Base-by-base conservation (phyloP, 2,888 invertebrate species). In the Argynnis bischoffii region DNA sequence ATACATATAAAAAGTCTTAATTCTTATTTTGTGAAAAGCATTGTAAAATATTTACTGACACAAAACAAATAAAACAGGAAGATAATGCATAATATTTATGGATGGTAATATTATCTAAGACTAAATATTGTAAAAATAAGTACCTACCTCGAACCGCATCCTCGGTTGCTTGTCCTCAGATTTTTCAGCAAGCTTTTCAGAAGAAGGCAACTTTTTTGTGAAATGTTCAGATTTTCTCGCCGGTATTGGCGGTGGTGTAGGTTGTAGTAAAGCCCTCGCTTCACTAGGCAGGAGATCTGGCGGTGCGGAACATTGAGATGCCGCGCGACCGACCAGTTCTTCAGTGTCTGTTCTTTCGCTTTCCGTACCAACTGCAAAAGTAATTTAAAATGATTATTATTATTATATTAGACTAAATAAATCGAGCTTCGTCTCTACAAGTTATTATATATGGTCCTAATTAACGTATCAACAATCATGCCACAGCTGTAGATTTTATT, bases 311-410 rank as follows among this genome's bases (percentile, higher is more conserved):
- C 94, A 94, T 48, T 94, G 94, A 15, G 94, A 94, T 55, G 94
- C 92, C 54, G 94, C 94, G 55, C 94, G 89, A 56, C 95, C 95
- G 79, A 95, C 93, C 82, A 95, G 85, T 83, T 95, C 95, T 77
- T 95, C 95, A 0, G 95, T 95, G 80, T 95, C 95, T 54, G 95
- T 95, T 69, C 95, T 93, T 81, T 95, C 93, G 72, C 93, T 94
- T 84, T 95, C 95, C 74, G 94, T 94, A 59, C 94, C 90, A 74
- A 95, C 95, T 95, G 92, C 48, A 93, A 93, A 35, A 63, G 55
- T 48, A 6, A 48, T 48, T 48, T 31, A n/a, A 11, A 15, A 59
- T 59, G n/a, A 47, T 26, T 48, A 6, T 13, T 16, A 47, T 26
- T 59, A 6, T 13, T 16, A 1, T 35, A 55, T 55, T 5, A 16